Evolutionary conservation across 1,140 invertebrate species (phyloP).

Genomic region (Drosophila biarmipes): DNA sequence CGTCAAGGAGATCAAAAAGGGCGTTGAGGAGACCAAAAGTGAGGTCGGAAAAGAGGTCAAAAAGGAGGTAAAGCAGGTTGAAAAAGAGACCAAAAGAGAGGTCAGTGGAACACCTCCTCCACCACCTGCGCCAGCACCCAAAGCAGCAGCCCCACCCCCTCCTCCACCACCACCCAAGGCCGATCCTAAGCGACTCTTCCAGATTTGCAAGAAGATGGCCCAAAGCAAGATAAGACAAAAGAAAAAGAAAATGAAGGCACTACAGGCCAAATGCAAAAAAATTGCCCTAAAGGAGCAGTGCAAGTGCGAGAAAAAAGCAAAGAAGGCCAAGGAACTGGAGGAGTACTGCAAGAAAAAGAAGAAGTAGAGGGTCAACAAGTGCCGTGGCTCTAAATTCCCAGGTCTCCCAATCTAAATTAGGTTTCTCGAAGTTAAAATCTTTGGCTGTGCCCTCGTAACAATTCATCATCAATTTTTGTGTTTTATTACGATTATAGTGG

Average conservation of each 20-base stretch:
- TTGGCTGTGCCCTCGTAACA: neutral
- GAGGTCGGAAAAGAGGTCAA: no score
- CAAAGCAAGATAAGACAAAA: constrained; percentile 4
- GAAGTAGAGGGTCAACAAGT: neutral
- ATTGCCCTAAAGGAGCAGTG: constrained; percentile 15
- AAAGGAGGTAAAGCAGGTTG: neutral
- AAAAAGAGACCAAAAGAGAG: neutral
- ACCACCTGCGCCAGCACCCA: neutral
- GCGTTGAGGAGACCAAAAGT: neutral
- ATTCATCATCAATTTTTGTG: neutral
- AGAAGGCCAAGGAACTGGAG: constrained; percentile 9
- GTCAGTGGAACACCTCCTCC: neutral
- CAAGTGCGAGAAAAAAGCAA: neutral
- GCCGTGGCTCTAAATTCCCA: neutral
- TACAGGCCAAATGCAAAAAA: neutral
- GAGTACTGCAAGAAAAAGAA: constrained; percentile 24
- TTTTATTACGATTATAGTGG: constrained; percentile 37
- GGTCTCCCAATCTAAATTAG: neutral
- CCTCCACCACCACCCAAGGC: neutral
- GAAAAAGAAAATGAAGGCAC: neutral
- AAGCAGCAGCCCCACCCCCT: neutral
- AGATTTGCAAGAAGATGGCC: constrained; percentile 19
- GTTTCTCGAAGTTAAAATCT: neutral
- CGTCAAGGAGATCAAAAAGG: neutral
- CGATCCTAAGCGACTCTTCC: neutral